These are phyloP conservation scores for Spinibarbus caldwelli DNA, from an alignment of 2,797 vertebrate genomes.

Conservation along the genomic window DNA sequence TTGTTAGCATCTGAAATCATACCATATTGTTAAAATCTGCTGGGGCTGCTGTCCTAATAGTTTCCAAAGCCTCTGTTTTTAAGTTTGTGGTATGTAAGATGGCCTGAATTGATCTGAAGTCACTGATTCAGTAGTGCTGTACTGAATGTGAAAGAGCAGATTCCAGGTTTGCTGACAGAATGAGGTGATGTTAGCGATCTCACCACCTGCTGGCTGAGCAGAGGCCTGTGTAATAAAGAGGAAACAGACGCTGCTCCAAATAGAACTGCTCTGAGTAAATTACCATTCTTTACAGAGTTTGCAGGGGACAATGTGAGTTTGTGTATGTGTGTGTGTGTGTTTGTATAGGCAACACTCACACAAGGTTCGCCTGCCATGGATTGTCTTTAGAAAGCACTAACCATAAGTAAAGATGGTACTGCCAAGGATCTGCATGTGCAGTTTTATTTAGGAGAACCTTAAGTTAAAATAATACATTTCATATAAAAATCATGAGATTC, in stretches of 20 bases:
- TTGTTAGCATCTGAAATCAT: neutral
- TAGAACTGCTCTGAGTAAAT: conserved; percentile 50
- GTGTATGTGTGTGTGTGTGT: neutral
- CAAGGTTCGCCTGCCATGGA: neutral
- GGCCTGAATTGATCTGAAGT: conserved; percentile 16
- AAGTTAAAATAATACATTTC: neutral
- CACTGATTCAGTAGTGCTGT: neutral
- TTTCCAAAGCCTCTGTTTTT: neutral
- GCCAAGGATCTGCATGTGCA: too few relatives aligned
- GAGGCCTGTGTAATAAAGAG: conserved; percentile 16
- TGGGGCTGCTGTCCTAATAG: neutral
- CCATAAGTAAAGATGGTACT: neutral
- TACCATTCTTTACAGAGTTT: conserved; percentile 44
- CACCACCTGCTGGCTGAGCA: conserved; percentile 38
- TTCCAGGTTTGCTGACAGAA: conserved; percentile 27
- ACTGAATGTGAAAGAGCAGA: conserved; percentile 8
- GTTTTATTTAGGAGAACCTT: neutral
- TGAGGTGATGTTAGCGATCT: conserved; percentile 33
- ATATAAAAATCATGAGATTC: neutral
- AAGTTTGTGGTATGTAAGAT: neutral
- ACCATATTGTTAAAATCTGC: neutral
- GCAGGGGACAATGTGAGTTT: neutral
- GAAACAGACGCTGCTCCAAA: conserved; percentile 50
- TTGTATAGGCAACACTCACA: neutral
- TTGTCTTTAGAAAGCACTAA: neutral